phyloP scores from a whole-genome alignment of 2,888 invertebrate species.

The Machimus rusticus region DNA sequence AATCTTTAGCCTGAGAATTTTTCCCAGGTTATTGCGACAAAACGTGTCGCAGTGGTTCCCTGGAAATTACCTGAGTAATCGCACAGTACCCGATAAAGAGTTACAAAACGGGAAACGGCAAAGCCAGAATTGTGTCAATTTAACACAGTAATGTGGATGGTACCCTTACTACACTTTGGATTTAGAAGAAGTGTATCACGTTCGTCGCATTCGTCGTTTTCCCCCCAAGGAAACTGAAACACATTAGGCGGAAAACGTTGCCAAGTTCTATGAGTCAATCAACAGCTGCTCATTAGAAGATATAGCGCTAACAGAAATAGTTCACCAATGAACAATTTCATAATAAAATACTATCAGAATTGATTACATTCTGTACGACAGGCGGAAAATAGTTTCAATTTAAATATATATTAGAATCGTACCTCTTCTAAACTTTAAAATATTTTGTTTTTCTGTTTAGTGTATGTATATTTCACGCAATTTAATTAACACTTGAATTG shows the following conservation, averaged over 20 bases:
- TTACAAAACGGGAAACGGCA: background rate
- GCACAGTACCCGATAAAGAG: background rate
- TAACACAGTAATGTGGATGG: background rate
- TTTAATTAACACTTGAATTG: background rate
- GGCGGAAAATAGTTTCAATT: background rate
- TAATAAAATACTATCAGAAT: background rate
- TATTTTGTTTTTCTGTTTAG: background rate
- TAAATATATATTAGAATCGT: background rate
- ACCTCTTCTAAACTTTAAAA: background rate
- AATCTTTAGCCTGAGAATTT: background rate
- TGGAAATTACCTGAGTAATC: background rate
- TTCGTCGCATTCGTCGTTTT: background rate
- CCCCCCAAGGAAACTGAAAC: background rate
- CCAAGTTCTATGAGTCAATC: background rate
- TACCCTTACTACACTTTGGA: background rate
- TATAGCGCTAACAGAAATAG: background rate
- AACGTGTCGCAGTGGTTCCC: background rate
- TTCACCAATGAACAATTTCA: background rate
- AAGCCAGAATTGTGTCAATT: background rate
- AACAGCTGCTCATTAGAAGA: background rate
- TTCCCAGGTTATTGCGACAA: background rate
- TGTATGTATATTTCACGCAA: background rate
- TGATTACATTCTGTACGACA: background rate
- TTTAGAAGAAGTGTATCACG: background rate
- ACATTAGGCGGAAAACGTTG: background rate